Percentiles rank a stretch among this genome's conserved stretches.
Conservation (phyloP, 2,888 invertebrate species). For the Ochropleura leucogaster region DNA sequence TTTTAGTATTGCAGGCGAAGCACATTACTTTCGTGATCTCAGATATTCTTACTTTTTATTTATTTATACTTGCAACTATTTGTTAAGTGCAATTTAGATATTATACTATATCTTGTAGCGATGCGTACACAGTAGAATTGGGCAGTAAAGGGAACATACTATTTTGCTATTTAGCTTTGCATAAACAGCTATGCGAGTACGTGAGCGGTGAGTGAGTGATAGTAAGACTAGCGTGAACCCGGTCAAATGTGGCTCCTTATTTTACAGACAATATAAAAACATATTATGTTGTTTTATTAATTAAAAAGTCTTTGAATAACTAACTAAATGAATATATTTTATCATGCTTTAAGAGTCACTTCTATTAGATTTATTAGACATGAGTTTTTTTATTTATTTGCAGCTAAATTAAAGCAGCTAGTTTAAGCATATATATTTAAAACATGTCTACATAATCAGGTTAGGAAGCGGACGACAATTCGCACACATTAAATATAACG, state of each 20-base stretch:
- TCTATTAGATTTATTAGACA: slow-evolving; percentile 26
- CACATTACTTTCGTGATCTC: slow-evolving; percentile 72
- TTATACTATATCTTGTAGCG: slow-evolving; percentile 24
- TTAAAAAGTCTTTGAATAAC: slow-evolving; percentile 6
- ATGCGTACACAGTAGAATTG: slow-evolving; percentile 49
- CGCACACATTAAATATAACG: slow-evolving; percentile 42
- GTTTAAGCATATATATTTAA: slow-evolving; percentile 23
- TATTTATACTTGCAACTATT: slow-evolving; percentile 44
- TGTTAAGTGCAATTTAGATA: slow-evolving; percentile 32
- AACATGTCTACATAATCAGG: slow-evolving; percentile 36
- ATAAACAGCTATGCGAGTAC: neutral
- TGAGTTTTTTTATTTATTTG: slow-evolving; percentile 28
- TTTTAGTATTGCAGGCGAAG: slow-evolving; percentile 62
- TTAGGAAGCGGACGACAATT: slow-evolving; percentile 42
- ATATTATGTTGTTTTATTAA: slow-evolving; percentile 8
- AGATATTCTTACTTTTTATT: slow-evolving; percentile 55
- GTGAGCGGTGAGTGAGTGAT: slow-evolving; percentile 1
- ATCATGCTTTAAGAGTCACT: slow-evolving; percentile 27
- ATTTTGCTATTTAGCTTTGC: slow-evolving; percentile 7
- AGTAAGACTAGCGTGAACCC: slow-evolving; percentile 3
- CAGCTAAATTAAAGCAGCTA: slow-evolving; percentile 33
- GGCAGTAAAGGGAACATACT: slow-evolving; percentile 25
- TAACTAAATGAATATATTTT: slow-evolving; percentile 9
- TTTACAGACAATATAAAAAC: neutral
- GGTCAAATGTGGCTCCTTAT: slow-evolving; percentile 42